These are phyloP conservation scores for Drosophila bifasciata DNA, from an alignment of 1,140 invertebrate genomes.

Conservation along the genomic window DNA sequence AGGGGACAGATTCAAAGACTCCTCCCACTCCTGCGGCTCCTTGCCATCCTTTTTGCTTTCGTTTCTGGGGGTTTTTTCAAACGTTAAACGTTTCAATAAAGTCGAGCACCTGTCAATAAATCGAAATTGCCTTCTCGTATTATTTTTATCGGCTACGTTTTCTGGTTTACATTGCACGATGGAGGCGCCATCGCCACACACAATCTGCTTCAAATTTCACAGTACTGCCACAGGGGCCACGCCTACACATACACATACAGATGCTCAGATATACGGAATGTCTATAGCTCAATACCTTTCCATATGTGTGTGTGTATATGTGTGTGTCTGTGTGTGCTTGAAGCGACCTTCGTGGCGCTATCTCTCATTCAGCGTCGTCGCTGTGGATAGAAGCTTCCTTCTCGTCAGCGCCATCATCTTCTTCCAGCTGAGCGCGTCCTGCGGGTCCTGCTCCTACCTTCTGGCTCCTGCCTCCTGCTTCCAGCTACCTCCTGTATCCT, in stretches of 20 bases:
- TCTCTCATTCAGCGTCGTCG: slow-evolving; percentile 23
- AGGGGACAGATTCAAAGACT: too few species aligned
- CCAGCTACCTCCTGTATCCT: too few species aligned
- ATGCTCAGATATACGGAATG: neutral
- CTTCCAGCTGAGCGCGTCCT: slow-evolving; percentile 73
- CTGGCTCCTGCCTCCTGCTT: neutral
- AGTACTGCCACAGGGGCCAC: slow-evolving; percentile 29
- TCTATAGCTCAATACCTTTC: neutral
- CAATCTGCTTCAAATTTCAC: slow-evolving; percentile 46
- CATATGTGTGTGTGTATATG: slow-evolving; percentile 6
- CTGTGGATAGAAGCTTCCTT: neutral
- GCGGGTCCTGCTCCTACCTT: slow-evolving; percentile 32
- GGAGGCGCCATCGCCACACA: slow-evolving; percentile 36
- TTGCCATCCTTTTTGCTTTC: neutral
- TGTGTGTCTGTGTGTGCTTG: slow-evolving; percentile 12
- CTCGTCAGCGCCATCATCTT: slow-evolving; percentile 58
- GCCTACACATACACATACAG: slow-evolving; percentile 10
- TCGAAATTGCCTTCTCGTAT: slow-evolving; percentile 81
- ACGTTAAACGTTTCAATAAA: slow-evolving; percentile 81
- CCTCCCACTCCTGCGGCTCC: neutral
- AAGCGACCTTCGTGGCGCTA: slow-evolving; percentile 45
- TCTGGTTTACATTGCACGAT: slow-evolving; percentile 69
- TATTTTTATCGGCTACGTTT: slow-evolving; percentile 81
- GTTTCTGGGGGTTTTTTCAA: slow-evolving; percentile 57
- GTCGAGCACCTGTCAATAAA: slow-evolving; percentile 82